Base-by-base conservation (phyloP, 2,888 invertebrate species). In the Sphaerophoria taeniata region DNA sequence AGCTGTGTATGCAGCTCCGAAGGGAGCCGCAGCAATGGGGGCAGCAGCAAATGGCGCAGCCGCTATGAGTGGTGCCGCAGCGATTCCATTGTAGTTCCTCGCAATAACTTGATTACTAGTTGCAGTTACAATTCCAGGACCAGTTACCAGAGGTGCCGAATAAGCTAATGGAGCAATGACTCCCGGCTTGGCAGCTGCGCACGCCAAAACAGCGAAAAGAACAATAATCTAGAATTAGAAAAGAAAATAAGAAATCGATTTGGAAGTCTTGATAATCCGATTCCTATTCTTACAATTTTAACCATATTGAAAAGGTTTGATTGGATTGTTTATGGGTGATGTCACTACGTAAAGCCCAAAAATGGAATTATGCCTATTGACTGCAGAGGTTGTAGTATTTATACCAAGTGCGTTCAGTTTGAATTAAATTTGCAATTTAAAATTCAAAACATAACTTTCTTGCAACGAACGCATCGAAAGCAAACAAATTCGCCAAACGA, bases 31-130 rank as follows among this genome's bases (percentile, higher is more conserved):
- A 1, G 92, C 90, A 90, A 93, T 93, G 7, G 93, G 93, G 16
- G 93, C 91, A 55, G 92, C 90, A 93, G 75, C 72, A 31, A 72
- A 0, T 31, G 74, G 74, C 24, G 78, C 95, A 94, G 77, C 73
- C 88, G 94, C 93, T 0, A 95, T 94, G 0, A 95, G 94, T 24
- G 84, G 81, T 33, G 85, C 73, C 7, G 85, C 61, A 61, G 78
- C 87, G 7, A 87, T 61, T 58, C 87, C 87, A 77, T 87, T 84
- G 49, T 82, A 87, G 56, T 87, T 86, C 24, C 87, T 80, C 7
- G 88, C 82, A 70, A 88, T 71, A 12, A 88, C 83, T 65, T 87
- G 87, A 36, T 56, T 81, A 45, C 87, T 85, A n/a, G 87, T 72
- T 11, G 87, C 83, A 24, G 87, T 80, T 1, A 87, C 86, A 45